Base-by-base conservation (phyloP, 30 jellyfish, hydroid and myxozoan genomes). In the Haliclystus octoradiatus region DNA sequence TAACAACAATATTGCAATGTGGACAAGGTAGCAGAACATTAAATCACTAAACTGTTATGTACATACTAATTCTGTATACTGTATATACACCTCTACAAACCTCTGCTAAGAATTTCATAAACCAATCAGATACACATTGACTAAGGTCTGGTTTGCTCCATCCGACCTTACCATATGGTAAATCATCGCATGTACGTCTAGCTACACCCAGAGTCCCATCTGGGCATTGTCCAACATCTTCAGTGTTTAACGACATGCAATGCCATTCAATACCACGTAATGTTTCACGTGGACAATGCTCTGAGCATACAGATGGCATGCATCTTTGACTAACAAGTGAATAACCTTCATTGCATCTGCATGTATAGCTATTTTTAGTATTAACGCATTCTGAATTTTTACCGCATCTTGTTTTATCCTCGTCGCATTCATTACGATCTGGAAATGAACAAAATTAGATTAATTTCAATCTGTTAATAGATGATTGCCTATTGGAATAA, bases 391-490 rank as follows among this genome's bases (percentile, higher is more conserved):
- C 28, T 31, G 63, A 68, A 31, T 24, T 31, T 26, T 3, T 27
- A 4, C 1, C 14, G 24, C 84, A 74, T n/a, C 63, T 28, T 31
- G 47, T 62, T 26, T 66, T 74, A 32, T 70, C 76, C 47, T 74
- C 84, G 34, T 34, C 13, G 70, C 84, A 74, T 62, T 74, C 77
- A 74, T 74, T 49, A 0, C 63, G 84, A 30, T 74, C 84, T 74
- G 71, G 2, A 28, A 32, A 57, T 28, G 24, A 32, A 40, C n/a
- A n/a, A n/a, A n/a, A n/a, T n/a, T n/a, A n/a, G n/a, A n/a, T n/a
- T n/a, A n/a, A n/a, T n/a, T n/a, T n/a, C n/a, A n/a, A n/a, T n/a
- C n/a, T n/a, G n/a, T n/a, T n/a, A n/a, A n/a, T n/a, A n/a, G n/a
- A n/a, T n/a, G n/a, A n/a, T n/a, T n/a, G n/a, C n/a, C n/a, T n/a